Base-by-base conservation (phyloP, 2,888 invertebrate species). In the Lamellibrachia columna region DNA sequence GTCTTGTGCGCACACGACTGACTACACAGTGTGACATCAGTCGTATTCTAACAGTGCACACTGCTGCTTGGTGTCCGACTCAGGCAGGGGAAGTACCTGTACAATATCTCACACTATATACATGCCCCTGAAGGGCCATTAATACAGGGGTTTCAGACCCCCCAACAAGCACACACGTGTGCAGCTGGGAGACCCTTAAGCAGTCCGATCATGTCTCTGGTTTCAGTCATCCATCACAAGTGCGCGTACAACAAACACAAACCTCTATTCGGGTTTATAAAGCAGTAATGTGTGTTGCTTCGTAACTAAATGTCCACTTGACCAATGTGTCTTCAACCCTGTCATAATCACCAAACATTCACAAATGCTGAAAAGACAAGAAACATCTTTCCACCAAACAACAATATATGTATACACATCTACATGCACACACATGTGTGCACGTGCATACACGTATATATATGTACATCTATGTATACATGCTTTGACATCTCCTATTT, bases 351-450 rank as follows among this genome's bases (percentile, higher is more conserved):
- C 6, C 15, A 15, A 75, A 75, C 75, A 75, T 22, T 75, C 75
- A 75, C 75, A 11, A 75, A 75, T 3, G n/a, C 75, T 75, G 75
- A 22, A 22, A 75, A 75, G 40, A 40, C 40, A 40, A 40, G 40
- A 40, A 40, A 40, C 40, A 22, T 75, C 75, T 75, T 75, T 11
- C 4, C 40, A 40, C 40, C 22, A 75, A 75, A 75, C 75, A 75
- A 15, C 75, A 40, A 92, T 92, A 92, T 8, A 92, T 92, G 90
- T 75, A 58, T 90, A 92, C 52, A 52, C 90, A 52, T 90, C 3
- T 92, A 90, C 90, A 60, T 75, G 52, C 52, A 28, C 52, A 2
- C 90, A 75, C 22, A 75, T 8, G 7, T 28, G 75, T 75, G 7
- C 8, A 90, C 15, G 52, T 52, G n/a, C n/a, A 4, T 52, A 28